Evolutionary conservation across 2,888 invertebrate genomes (phyloP).

Genomic region (Aquatica leii): DNA sequence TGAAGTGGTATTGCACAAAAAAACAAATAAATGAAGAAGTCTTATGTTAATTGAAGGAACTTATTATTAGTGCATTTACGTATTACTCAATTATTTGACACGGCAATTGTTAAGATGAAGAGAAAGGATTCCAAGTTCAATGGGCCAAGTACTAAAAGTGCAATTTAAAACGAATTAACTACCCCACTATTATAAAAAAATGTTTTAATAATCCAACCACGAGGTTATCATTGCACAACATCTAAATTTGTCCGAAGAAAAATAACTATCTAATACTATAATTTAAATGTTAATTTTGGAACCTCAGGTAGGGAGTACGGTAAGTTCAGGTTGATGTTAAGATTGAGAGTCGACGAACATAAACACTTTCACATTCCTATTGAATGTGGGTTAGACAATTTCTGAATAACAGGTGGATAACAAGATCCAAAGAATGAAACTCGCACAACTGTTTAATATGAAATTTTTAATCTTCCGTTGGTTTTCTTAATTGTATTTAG

Average conservation of each 20-base stretch:
- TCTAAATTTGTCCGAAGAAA: neutral
- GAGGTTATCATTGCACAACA: neutral
- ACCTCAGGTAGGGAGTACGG: neutral
- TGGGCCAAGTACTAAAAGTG: constrained; percentile 14
- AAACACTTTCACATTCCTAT: constrained; percentile 39
- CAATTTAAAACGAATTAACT: constrained; percentile 13
- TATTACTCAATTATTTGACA: no score
- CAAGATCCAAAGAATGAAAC: neutral
- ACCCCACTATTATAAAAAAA: neutral
- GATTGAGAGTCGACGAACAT: constrained; percentile 26
- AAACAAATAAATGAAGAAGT: no score
- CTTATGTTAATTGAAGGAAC: no score
- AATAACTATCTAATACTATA: neutral
- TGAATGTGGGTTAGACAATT: constrained; percentile 37
- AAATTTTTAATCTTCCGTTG: no score
- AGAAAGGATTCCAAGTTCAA: constrained; percentile 22
- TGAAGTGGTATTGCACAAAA: no score
- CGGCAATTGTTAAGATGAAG: no score
- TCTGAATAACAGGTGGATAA: constrained; percentile 27
- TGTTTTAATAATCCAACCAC: neutral
- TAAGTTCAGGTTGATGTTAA: constrained; percentile 15
- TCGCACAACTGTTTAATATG: neutral
- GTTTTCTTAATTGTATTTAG: no score
- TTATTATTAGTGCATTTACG: no score
- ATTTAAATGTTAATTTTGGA: constrained; percentile 16